phyloP scores from a whole-genome alignment of 2,113 vertebrate genomes.

The Plotosus lineatus region DNA sequence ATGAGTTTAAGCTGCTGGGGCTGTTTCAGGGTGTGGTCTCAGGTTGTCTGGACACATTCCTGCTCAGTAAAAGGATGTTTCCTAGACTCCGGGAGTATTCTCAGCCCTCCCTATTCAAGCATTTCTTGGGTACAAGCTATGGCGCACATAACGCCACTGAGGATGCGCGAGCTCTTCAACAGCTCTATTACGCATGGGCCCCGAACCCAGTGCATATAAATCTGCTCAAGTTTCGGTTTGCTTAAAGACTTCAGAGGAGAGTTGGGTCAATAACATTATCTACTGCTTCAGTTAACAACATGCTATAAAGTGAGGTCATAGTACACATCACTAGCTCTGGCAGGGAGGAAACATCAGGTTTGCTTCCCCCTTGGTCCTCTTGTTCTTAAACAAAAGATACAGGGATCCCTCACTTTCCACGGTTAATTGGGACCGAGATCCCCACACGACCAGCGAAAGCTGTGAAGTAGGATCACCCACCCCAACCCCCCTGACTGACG shows the following conservation, averaged over 20 bases:
- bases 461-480: no score
- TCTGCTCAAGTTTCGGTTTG: conserved; percentile 17
- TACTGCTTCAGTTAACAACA: neutral
- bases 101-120: conserved; percentile 53
- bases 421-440: no score
- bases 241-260: neutral
- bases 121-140: conserved; percentile 59
- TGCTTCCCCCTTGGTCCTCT: no score
- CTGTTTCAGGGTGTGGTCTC: conserved; percentile 51
- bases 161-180: conserved; percentile 66
- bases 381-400: no score
- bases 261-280: neutral
- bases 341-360: no score
- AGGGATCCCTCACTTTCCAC: no score
- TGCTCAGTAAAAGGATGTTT: conserved; percentile 53
- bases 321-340: no score
- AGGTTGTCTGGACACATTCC: conserved; percentile 66
- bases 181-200: conserved; percentile 58
- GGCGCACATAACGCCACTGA: conserved; percentile 65
- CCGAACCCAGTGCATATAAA: conserved; percentile 48
- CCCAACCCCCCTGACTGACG: no score
- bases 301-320: neutral
- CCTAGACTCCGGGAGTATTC: neutral
- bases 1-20: conserved; percentile 33
- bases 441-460: no score